Conservation (phyloP, 2,888 invertebrate genomes). For the Eupithecia pulchellata region DNA sequence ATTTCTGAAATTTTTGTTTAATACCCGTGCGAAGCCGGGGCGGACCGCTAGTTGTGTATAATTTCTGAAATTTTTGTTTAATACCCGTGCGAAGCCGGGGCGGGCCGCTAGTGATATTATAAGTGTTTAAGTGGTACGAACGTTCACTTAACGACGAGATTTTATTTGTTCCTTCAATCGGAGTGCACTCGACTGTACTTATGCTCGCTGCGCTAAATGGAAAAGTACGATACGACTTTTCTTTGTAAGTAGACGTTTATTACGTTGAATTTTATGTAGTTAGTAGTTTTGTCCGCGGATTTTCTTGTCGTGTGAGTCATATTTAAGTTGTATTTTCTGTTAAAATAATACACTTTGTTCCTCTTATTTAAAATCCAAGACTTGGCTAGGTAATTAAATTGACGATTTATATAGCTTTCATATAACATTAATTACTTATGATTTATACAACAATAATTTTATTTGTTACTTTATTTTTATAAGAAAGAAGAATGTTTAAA, state of each 20-base stretch:
- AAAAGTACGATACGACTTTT: background rate
- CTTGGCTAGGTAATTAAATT: background rate
- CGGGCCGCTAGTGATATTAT: no score
- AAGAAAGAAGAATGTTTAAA: background rate
- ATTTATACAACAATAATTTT: no score
- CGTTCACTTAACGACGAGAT: slow-evolving; percentile 14
- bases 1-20: no score
- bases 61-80: no score
- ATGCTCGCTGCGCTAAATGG: slow-evolving; percentile 4
- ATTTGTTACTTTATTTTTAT: background rate
- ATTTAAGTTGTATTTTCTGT: background rate
- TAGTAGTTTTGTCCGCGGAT: background rate
- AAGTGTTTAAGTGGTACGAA: no score
- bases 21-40: no score
- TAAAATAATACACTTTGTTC: background rate
- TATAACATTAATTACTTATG: no score
- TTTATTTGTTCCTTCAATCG: background rate
- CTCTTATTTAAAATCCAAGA: no score
- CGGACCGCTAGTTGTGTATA: no score
- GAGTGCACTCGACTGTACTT: slow-evolving; percentile 3
- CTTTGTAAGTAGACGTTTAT: background rate
- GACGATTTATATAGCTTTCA: no score
- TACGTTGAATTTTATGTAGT: background rate
- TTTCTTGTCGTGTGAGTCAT: background rate
- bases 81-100: no score